Evolutionary conservation across 2,888 invertebrate species (phyloP).

Genomic region (Folsomia candida): DNA sequence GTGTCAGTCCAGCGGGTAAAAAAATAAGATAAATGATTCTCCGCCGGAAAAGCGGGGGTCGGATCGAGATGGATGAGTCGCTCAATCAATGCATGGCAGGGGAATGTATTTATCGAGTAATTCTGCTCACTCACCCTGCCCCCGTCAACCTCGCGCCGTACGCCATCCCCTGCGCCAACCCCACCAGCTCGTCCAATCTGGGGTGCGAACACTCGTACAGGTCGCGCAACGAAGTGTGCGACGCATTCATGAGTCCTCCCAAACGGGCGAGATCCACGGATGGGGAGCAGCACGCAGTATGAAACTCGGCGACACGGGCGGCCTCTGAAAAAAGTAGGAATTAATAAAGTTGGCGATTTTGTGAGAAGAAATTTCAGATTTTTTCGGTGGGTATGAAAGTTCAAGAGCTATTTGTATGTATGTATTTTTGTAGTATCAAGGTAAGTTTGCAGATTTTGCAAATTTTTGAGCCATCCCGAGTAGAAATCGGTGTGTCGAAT

Average conservation of each 20-base stretch:
- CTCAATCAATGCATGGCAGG: background rate
- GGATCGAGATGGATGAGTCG: background rate
- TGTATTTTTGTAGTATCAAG: too few species aligned
- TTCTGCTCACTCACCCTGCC: constrained; percentile 68
- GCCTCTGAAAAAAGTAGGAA: constrained; percentile 77
- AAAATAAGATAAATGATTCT: background rate
- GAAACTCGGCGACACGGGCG: constrained; percentile 74
- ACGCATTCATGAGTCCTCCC: constrained; percentile 81
- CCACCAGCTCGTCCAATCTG: constrained; percentile 77
- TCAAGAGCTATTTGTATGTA: too few species aligned
- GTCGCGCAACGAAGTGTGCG: constrained; percentile 79
- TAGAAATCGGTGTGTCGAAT: too few species aligned
- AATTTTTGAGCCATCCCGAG: too few species aligned
- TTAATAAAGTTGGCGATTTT: too few species aligned
- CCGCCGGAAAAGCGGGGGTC: too few species aligned
- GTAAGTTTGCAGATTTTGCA: too few species aligned
- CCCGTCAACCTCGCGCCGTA: constrained; percentile 92
- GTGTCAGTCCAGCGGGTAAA: background rate
- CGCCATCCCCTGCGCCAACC: constrained; percentile 66
- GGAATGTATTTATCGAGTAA: too few species aligned
- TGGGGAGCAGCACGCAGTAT: constrained; percentile 63
- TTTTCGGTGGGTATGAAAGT: too few species aligned
- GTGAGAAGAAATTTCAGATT: too few species aligned
- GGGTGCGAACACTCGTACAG: constrained; percentile 92
- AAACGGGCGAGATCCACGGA: constrained; percentile 62